phyloP scores from a whole-genome alignment of 2,797 vertebrate genomes.

The Paguma larvata region DNA sequence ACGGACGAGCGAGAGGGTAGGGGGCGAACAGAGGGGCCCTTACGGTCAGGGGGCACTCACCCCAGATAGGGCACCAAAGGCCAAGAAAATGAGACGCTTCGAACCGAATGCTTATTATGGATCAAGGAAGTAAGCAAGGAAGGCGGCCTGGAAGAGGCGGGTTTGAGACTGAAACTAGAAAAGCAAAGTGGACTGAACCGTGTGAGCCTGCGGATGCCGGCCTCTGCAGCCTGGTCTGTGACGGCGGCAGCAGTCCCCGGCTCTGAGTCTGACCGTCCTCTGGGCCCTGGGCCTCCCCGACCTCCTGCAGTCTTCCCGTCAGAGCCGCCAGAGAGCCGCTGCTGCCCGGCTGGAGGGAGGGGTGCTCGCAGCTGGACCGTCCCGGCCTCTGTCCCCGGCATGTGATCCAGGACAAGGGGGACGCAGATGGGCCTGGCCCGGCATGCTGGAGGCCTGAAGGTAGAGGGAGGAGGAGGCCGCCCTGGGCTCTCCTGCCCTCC shows the following conservation, averaged over 20 bases:
- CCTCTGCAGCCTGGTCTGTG: fast-evolving
- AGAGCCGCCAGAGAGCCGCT: fast-evolving
- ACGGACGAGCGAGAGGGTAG: too few species aligned
- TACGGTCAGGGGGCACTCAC: fast-evolving
- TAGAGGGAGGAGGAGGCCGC: fast-evolving
- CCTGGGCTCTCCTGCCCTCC: neutral
- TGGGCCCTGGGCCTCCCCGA: neutral
- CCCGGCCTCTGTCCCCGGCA: fast-evolving
- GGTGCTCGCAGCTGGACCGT: fast-evolving
- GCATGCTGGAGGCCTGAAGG: too few species aligned
- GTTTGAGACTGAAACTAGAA: neutral
- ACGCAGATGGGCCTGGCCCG: neutral
- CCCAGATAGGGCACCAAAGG: neutral
- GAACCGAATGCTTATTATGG: too few species aligned
- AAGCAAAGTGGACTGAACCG: fast-evolving
- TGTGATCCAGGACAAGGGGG: neutral
- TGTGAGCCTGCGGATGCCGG: fast-evolving
- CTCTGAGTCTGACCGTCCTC: fast-evolving
- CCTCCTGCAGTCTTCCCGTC: neutral
- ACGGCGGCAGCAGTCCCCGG: fast-evolving
- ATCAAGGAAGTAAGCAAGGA: neutral
- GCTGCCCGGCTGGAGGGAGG: fast-evolving
- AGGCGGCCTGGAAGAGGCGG: neutral
- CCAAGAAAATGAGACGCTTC: neutral
- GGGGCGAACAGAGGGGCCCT: neutral